Evolutionary conservation across 1,140 invertebrate species (phyloP), one percentile per base, ranked within the genome.

Genomic region (Gryllus bimaculatus): DNA sequence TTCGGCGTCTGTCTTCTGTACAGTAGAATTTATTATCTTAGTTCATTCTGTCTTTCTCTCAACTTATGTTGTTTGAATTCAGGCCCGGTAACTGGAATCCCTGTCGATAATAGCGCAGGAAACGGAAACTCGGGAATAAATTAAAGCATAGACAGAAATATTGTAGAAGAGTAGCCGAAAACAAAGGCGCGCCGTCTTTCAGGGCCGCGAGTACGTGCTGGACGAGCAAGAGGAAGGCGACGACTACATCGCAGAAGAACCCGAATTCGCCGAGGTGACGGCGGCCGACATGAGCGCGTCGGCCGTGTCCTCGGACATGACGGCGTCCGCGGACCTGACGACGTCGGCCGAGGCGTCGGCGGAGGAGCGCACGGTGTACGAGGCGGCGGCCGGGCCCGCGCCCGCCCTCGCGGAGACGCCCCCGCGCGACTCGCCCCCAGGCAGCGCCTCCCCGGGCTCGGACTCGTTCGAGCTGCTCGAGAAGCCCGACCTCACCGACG

Each of bases 401-500:
- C 10, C 10, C 54, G 54, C 10, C 2, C 10, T 1, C 54, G 54
- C 18, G 10, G 54, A 66, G 10, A 7, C 10, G 8, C 8, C 8
- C 49, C 8, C 8, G 2, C 10, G 18, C 54, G 10, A 10, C 10
- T 66, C 54, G 2, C 54, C 54, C 0, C 54, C 54, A 18, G 54
- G 54, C 78, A 18, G 21, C 15, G 92, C 95, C 82, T 95, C 94
- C 0, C 94, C 94, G 1, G 93, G 90, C 66, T 93, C 93, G 83
- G 95, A 96, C 85, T 96, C 95, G 48, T 97, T 96, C 87, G 95
- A 96, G 88, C 89, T 95, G 85, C 87, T 95, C 0, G 93, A 95
- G 82, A 94, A 94, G 83, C 93, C 93, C 2, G 93, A 93, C 83
- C 90, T 94, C 79, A 93, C 93, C 80, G 94, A 95, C 84, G 94